Evolutionary conservation across 2,113 vertebrate species (phyloP).

Genomic region (Clarias batrachus): DNA sequence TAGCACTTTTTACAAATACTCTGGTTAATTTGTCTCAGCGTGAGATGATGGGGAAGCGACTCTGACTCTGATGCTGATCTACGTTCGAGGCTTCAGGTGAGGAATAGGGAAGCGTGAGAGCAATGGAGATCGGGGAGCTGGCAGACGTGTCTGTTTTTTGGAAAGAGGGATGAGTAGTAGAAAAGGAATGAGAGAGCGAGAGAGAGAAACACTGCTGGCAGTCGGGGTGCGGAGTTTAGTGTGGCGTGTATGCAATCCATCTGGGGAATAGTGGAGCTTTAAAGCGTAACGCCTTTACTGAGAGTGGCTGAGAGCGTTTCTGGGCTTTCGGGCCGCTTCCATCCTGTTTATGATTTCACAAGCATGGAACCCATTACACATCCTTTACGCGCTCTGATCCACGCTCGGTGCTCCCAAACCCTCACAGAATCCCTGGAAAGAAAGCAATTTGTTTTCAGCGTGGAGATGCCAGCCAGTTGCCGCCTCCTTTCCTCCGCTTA

Average conservation of each 20-base stretch:
- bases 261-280: conserved; percentile 51
- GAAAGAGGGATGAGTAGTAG: conserved; percentile 2
- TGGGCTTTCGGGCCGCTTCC: conserved; percentile 49
- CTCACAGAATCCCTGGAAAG: conserved; percentile 53
- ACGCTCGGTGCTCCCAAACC: conserved; percentile 44
- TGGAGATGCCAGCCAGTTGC: conserved; percentile 32
- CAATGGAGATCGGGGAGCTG: conserved; percentile 30
- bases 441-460: conserved; percentile 52
- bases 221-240: conserved; percentile 43
- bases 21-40: background rate
- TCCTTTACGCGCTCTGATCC: conserved; percentile 61
- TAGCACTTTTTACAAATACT: too few species aligned
- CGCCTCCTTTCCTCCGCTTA: conserved; percentile 19
- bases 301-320: conserved; percentile 52
- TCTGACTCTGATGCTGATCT: conserved; percentile 28
- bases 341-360: conserved; percentile 67
- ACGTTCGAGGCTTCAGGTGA: conserved; percentile 29
- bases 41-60: background rate
- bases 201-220: conserved; percentile 42
- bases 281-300: conserved; percentile 43
- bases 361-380: conserved; percentile 67
- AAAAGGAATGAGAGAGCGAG: conserved; percentile 12
- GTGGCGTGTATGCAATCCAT: conserved; percentile 55
- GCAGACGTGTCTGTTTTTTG: conserved; percentile 21
- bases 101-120: background rate